Conservation (phyloP, 2,888 invertebrate species). For the Heliconius cydno region DNA sequence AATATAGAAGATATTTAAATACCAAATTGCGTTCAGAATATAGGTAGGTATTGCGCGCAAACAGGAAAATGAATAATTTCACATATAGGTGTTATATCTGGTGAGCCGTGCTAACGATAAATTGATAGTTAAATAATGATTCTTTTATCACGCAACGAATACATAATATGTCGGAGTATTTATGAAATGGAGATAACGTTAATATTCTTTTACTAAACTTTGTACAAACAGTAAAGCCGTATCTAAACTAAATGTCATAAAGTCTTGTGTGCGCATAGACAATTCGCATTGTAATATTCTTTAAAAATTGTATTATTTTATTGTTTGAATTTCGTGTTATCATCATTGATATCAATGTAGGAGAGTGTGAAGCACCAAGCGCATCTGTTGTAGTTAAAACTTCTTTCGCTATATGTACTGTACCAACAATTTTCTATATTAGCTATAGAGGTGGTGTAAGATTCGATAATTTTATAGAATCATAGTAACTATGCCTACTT, state of each 20-base stretch:
- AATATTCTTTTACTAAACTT: not conserved
- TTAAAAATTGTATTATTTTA: not conserved
- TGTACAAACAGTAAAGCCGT: not conserved
- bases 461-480: too few relatives aligned
- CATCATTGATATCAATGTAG: not conserved
- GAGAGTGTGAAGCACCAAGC: not conserved
- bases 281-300: not conserved
- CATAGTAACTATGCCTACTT: too few relatives aligned
- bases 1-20: conserved; percentile 33
- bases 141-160: conserved; percentile 35
- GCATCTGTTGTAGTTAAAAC: not conserved
- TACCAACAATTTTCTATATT: not conserved
- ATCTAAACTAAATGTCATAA: not conserved
- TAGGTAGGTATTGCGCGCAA: conserved; percentile 24
- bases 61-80: conserved; percentile 46
- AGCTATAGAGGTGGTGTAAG: too few relatives aligned
- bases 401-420: not conserved
- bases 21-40: conserved; percentile 36
- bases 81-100: conserved; percentile 42
- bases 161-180: conserved; percentile 22
- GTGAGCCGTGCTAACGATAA: conserved; percentile 42
- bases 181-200: conserved; percentile 21
- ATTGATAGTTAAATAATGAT: conserved; percentile 44
- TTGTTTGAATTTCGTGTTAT: not conserved
- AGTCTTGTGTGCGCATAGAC: not conserved